Base-by-base conservation (phyloP, 2,888 invertebrate species). In the Malacosoma neustria region DNA sequence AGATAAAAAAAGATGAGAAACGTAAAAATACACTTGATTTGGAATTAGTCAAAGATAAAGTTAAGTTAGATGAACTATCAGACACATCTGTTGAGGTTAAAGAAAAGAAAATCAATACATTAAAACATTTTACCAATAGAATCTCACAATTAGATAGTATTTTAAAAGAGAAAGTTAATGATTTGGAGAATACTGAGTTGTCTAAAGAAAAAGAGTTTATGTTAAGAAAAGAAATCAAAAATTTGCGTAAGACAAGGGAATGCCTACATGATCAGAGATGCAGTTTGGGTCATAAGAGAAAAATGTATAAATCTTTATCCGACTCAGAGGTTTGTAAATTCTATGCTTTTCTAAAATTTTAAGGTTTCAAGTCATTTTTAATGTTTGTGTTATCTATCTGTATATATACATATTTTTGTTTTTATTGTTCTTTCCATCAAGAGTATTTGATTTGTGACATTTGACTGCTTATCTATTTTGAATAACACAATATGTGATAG, bases 151-250 rank as follows among this genome's bases (percentile, higher is more conserved):
- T 92, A 36, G 90, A 92, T 60, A 89, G 89, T 57, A 89, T 91
- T 46, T 68, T 92, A 29, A 91, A 91, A 54, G 91, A 92, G 52
- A 92, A 92, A 59, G 89, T 90, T 0, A 88, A 89, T 67, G 89
- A 91, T 66, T 73, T 91, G 34, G 89, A 90, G 44, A 89, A 87
- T 46, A 80, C 87, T 38, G 87, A 87, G 36, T 71, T 88, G 40
- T 73, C 82, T 2, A 88, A 88, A 41, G 89, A 89, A 37, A 89
- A 90, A 40, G 92, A 92, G 55, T 80, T 89, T 2, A 67, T 85
- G 68, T 59, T 94, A 15, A 86, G 94, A 13, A 91, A 92, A 51
- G 95, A 95, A 80, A 95, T 96, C 33, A 88, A 92, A 48, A 93
- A 93, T 61, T 75, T 96, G 30, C 87, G 95, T 11, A 89, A 91